These are phyloP conservation scores for Hirtodrosophila cameraria DNA, from an alignment of 2,888 invertebrate genomes.

Conservation along the genomic window DNA sequence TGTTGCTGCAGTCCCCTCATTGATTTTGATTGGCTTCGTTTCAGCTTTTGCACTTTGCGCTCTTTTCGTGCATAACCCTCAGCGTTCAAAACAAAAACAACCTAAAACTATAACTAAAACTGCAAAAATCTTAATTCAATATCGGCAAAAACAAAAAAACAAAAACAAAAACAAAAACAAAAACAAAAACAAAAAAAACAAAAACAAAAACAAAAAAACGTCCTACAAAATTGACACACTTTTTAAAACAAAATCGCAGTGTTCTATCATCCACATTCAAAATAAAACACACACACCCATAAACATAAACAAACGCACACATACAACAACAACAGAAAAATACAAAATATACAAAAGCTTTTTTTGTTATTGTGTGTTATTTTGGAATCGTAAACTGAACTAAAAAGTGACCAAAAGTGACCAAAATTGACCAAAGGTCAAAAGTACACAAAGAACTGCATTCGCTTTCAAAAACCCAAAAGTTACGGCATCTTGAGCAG, in stretches of 20 bases:
- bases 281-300: slow-evolving; percentile 1
- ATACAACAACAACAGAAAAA: slow-evolving; percentile 3
- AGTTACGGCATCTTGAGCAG: neutral
- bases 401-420: slow-evolving; percentile 18
- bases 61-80: slow-evolving; percentile 53
- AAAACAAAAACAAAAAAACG: slow-evolving; percentile 25
- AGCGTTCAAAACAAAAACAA: slow-evolving; percentile 25
- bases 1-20: slow-evolving; percentile 39
- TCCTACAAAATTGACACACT: no score
- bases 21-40: slow-evolving; percentile 50
- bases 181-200: neutral
- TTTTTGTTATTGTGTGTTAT: slow-evolving; percentile 20
- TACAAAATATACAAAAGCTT: slow-evolving; percentile 34
- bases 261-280: neutral
- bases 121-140: slow-evolving; percentile 51
- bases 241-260: neutral
- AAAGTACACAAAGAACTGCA: neutral
- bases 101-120: no score
- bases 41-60: slow-evolving; percentile 50
- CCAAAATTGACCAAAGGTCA: slow-evolving; percentile 6
- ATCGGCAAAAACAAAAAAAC: slow-evolving; percentile 43
- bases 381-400: slow-evolving; percentile 14
- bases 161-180: neutral
- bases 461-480: neutral
- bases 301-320: slow-evolving; percentile 10